Conservation (phyloP, 2,888 invertebrate species). For the Muscina levida region DNA sequence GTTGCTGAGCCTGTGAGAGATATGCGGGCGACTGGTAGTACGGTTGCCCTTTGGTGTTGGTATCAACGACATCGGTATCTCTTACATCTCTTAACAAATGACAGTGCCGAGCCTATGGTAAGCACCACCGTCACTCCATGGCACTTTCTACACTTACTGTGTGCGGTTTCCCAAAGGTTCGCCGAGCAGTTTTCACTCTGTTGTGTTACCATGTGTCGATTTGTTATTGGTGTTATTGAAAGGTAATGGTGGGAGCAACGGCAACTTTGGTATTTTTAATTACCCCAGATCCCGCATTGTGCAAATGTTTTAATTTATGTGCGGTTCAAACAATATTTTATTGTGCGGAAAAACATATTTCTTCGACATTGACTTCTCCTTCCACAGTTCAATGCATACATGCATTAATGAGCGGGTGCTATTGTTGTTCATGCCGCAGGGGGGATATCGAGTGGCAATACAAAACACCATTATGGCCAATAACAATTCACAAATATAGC, state of each 20-base stretch:
- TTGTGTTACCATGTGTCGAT: conserved; percentile 21
- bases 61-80: conserved; percentile 25
- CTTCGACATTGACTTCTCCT: not conserved
- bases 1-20: too few relatives aligned
- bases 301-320: conserved; percentile 65
- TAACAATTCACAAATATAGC: conserved; percentile 30
- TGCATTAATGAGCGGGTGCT: conserved; percentile 50
- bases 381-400: conserved; percentile 31
- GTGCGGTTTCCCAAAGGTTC: not conserved
- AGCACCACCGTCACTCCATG: conserved; percentile 22
- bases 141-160: not conserved
- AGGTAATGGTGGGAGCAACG: conserved; percentile 53
- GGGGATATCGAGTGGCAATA: conserved; percentile 4
- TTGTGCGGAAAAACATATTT: conserved; percentile 54
- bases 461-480: conserved; percentile 48
- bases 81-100: conserved; percentile 13
- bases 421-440: conserved; percentile 34
- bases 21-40: conserved; percentile 1
- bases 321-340: conserved; percentile 57
- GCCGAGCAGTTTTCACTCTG: not conserved
- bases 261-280: conserved; percentile 51
- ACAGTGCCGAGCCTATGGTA: not conserved
- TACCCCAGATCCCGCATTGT: conserved; percentile 57
- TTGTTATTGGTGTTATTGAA: conserved; percentile 47
- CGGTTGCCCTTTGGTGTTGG: conserved; percentile 32